These are phyloP conservation scores for Edolisoma coerulescens DNA, from an alignment of 2,113 vertebrate genomes.

Conservation along the genomic window DNA sequence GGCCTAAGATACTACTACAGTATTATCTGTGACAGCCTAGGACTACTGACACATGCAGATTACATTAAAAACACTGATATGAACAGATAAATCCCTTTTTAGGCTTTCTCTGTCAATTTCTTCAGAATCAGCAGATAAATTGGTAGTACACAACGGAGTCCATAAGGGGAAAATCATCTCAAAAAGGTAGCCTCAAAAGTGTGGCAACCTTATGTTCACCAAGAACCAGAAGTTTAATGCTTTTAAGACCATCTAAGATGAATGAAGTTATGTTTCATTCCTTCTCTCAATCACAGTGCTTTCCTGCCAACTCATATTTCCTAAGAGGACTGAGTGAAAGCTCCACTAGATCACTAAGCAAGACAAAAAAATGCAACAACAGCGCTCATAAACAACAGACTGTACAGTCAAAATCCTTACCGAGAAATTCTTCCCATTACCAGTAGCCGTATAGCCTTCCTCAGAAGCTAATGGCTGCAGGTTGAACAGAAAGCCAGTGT, in stretches of 20 bases:
- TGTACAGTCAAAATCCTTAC: constrained; percentile 63
- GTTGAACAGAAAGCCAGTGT: constrained; percentile 86
- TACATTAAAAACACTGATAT: background rate
- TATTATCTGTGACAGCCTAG: background rate
- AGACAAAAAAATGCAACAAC: background rate
- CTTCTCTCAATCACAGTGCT: background rate
- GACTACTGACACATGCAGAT: background rate
- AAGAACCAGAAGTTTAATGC: background rate
- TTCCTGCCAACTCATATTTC: background rate
- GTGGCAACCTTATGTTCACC: background rate
- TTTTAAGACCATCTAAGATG: background rate
- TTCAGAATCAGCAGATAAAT: background rate
- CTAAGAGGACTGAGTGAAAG: background rate
- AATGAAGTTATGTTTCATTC: background rate
- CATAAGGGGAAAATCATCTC: background rate
- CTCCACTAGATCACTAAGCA: background rate
- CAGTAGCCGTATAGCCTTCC: constrained; percentile 66
- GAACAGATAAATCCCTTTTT: background rate
- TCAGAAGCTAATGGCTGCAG: constrained; percentile 75
- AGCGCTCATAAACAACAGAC: background rate
- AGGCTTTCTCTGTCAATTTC: background rate
- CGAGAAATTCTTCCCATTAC: constrained; percentile 79
- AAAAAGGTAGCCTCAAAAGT: background rate
- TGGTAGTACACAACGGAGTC: background rate
- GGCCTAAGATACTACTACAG: background rate